Conservation (phyloP, 1,140 invertebrate genomes). For the Zaprionus kolodkinae region DNA sequence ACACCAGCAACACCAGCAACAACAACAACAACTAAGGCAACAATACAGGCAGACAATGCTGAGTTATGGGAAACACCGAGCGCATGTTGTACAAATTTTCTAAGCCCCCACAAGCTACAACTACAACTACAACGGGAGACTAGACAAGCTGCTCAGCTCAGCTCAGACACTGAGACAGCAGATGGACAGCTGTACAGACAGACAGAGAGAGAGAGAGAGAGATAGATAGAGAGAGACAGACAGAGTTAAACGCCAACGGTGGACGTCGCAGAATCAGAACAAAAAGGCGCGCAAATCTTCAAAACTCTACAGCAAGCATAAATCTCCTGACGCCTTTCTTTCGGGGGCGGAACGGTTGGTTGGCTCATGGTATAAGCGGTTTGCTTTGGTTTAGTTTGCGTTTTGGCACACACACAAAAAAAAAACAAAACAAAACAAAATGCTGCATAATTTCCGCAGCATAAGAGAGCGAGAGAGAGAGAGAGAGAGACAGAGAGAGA, state of each 20-base stretch:
- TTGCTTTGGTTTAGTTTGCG: conserved; percentile 22
- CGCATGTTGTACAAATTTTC: conserved; percentile 77
- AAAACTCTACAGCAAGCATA: conserved; percentile 66
- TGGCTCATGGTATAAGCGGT: neutral
- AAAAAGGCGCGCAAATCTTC: conserved; percentile 62
- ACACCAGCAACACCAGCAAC: conserved; percentile 9
- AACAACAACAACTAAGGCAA: neutral
- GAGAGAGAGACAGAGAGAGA: neutral
- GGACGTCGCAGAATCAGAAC: conserved; percentile 56
- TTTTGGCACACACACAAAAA: neutral
- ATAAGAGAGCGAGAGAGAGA: conserved; percentile 20
- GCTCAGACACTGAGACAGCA: conserved; percentile 13
- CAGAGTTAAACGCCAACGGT: conserved; percentile 45
- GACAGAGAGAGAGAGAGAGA: conserved; percentile 16
- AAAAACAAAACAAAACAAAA: conserved; percentile 67
- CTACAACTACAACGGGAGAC: conserved; percentile 5
- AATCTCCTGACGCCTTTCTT: conserved; percentile 79
- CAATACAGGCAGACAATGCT: conserved; percentile 51
- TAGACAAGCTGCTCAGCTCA: conserved; percentile 18
- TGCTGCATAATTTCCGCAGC: conserved; percentile 77
- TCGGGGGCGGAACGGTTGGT: conserved; percentile 50
- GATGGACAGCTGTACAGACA: conserved; percentile 15
- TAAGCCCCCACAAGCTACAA: conserved; percentile 52
- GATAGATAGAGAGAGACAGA: neutral
- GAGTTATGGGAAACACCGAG: conserved; percentile 78